These are phyloP conservation scores for Eristalis intricaria DNA, from an alignment of 2,888 invertebrate species.

Conservation along the genomic window DNA sequence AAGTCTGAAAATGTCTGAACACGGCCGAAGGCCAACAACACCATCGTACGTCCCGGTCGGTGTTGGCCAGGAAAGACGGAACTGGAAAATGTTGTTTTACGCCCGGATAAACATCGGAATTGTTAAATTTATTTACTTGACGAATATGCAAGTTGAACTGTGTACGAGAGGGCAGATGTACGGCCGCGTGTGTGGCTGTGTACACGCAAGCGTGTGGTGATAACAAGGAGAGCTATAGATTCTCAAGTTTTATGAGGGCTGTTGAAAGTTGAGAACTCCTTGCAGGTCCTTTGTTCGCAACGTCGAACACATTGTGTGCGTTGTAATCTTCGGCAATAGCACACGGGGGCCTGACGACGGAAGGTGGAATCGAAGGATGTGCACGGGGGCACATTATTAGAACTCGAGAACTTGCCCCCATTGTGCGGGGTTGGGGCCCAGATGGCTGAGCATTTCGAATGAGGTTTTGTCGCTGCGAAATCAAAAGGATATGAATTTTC, in stretches of 20 bases:
- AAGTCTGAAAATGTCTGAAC: constrained; percentile 5
- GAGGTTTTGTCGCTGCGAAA: background rate
- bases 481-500: background rate
- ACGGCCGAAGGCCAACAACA: background rate
- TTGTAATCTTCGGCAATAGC: background rate
- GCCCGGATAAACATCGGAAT: constrained; percentile 40
- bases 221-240: background rate
- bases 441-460: background rate
- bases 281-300: constrained; percentile 4
- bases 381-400: background rate
- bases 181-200: background rate
- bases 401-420: background rate
- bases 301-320: background rate
- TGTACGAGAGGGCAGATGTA: background rate
- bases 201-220: background rate
- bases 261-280: constrained; percentile 19
- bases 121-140: constrained; percentile 42
- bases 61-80: background rate
- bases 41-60: background rate
- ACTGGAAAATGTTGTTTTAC: constrained; percentile 27
- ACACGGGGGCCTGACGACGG: background rate
- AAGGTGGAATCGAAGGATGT: constrained; percentile 3
- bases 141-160: constrained; percentile 9
- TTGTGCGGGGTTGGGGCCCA: background rate
- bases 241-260: constrained; percentile 20